Evolutionary conservation across 2,888 invertebrate species (phyloP), one percentile per base, ranked within the genome.

Genomic region (Autographa pulchrina): DNA sequence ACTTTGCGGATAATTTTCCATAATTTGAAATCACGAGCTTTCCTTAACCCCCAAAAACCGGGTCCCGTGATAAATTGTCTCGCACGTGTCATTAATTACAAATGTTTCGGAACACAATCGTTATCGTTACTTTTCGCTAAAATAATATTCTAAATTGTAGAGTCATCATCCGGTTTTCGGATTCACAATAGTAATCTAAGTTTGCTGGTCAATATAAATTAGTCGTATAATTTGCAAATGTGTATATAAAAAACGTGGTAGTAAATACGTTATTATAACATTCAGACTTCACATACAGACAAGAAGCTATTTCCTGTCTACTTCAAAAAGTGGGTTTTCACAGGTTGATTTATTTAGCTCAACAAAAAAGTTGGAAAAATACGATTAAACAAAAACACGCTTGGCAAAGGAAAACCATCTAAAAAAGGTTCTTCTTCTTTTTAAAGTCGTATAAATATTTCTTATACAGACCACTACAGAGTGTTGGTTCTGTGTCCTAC

Each of bases 11-110:
- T 78, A 77, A 81, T 79, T 80, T 74, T 68, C 64, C 52, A 80
- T 77, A 72, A 82, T 75, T 80, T 58, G 63, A 58, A 73, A 75
- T 75, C 79, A 68, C 61, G 64, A 74, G 63, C 69, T 73, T 56
- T 54, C 64, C 72, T 71, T 62, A 64, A 52, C 13, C 52, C 70
- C 73, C 72, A 84, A 83, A 78, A 79, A 78, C 74, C 69, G 62
- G 52, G 66, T 65, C 52, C 68, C 75, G 76, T 79, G 73, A 86
- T 84, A 81, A 85, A 86, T 86, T 77, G 83, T 75, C 75, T 43
- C 72, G 76, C 82, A 82, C 86, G 82, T 86, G 86, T 84, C 77
- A 72, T 80, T 86, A 86, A 86, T 85, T 86, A 83, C 83, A 70
- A 83, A 81, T 84, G 86, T 86, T 86, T 80, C 70, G 71, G 70